Base-by-base conservation (phyloP, 2,888 invertebrate genomes). In the Disparrhopalites patrizii region DNA sequence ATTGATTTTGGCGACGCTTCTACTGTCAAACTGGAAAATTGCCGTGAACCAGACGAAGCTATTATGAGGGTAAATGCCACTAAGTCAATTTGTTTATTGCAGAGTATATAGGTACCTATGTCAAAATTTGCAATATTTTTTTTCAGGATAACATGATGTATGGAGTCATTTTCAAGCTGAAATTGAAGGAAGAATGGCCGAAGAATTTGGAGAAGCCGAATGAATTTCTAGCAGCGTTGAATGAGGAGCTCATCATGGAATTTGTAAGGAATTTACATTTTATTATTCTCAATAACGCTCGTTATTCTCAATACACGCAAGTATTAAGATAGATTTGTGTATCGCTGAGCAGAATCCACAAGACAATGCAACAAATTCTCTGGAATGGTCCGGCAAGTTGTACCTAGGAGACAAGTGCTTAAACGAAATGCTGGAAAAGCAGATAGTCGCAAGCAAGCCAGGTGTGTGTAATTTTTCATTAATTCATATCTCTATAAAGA, bases 1-100 rank as follows among this genome's bases (percentile, higher is more conserved):
- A 47, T 72, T 43, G 72, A 72, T 50, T 72, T 50, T 31, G 72
- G 72, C 1, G 72, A 72, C 28, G 27, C 18, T 0, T 33, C 13
- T 4, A 10, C 27, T 1, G 36, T 56, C 15, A 67, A 66, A 25
- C 36, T 63, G 1, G 7, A 18, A 0, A 68, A 72, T 3, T 5
- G 68, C 1, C 40, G 28, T 1, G 43, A 64, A 0, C 63, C 65
- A 0, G 50, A 47, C 2, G 69, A 62, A 13, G 57, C 23, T 5
- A 30, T 72, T 4, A 66, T 69, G 66, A 47, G 56, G 62, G 72
- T 70, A 58, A 31, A 51, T 31, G 30, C 36, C 36, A 43, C 5
- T 43, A 43, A 43, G 15, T 5, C 15, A 18, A 18, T 43, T 43
- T 5, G 43, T 5, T 5, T 43, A 18, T 18, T 5, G 15, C 15